Evolutionary conservation across 2,797 vertebrate species (phyloP), one percentile per base, ranked within the genome.

Genomic region (Malurus leucopterus): DNA sequence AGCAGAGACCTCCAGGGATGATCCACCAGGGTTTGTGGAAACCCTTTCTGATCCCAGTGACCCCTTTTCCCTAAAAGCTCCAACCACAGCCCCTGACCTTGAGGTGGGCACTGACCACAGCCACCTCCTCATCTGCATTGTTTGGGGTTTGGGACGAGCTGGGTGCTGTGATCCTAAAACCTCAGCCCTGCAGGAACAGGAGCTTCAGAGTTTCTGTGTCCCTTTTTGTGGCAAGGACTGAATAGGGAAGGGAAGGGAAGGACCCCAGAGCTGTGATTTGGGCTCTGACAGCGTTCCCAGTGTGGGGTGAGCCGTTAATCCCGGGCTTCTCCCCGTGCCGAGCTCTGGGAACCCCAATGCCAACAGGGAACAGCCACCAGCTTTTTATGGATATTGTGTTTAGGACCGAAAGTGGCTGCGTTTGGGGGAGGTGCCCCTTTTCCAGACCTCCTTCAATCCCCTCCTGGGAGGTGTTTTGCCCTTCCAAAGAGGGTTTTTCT

Each of bases 401-500:
- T 20, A 22, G 24, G 76, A 20, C 24, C 14, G 8, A 77, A 38
- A 43, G 26, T 62, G 40, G 11, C 55, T 89, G 44, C 15, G 7
- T 54, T 72, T n/a, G 11, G 30, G 27, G 69, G 53, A 57, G 61
- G 32, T 62, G 78, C 81, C 88, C 78, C 4, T 88, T 95, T 89
- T 88, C 92, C 89, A 89, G 40, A 19, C 47, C 72, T 71, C 36
- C 68, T 85, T 34, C 59, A 1, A 34, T 55, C 41, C 65, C 2
- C 71, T 88, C 85, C 74, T 40, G 57, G 62, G 89, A 82, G 71
- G 72, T 30, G 50, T 58, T 89, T 84, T 16, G 74, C 58, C 78
- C 88, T 76, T 64, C 75, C 49, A 29, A 65, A 78, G 69, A 61
- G 82, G 73, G 61, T 95, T 95, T 94, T 86, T 95, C 71, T 89